These are phyloP conservation scores for Pollenia griseotomentosa DNA, from an alignment of 2,888 invertebrate species.

Conservation along the genomic window DNA sequence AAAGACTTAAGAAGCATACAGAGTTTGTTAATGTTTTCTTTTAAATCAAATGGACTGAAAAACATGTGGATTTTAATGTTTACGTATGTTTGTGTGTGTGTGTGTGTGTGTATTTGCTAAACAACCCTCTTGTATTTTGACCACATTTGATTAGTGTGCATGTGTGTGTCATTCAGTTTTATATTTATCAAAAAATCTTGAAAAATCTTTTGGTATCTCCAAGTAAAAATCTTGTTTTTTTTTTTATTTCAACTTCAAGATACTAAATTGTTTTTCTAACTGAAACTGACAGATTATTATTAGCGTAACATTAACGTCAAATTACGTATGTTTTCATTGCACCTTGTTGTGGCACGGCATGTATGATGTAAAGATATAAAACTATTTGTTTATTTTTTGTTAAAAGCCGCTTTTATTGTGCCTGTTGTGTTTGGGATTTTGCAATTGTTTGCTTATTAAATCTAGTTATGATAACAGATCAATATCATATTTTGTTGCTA, in stretches of 20 bases:
- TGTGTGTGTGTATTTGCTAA: conserved; percentile 15
- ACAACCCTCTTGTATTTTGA: conserved; percentile 36
- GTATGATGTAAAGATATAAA: not conserved
- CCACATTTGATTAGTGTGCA: conserved; percentile 42
- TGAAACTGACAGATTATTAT: conserved; percentile 82
- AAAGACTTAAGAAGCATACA: conserved; percentile 66
- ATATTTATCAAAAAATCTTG: conserved; percentile 27
- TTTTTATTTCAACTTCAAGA: not conserved
- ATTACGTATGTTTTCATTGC: conserved; percentile 77
- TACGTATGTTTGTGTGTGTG: not conserved
- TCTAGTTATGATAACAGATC: conserved; percentile 3
- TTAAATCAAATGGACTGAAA: not conserved
- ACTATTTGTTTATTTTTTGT: not conserved
- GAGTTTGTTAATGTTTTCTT: conserved; percentile 13
- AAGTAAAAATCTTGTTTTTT: conserved; percentile 18
- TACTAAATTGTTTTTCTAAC: conserved; percentile 72
- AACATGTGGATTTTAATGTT: conserved; percentile 22
- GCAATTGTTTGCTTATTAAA: conserved; percentile 16
- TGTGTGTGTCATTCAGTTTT: conserved; percentile 22
- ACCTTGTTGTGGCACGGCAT: conserved; percentile 34
- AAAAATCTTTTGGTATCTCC: not conserved
- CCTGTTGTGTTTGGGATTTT: not conserved
- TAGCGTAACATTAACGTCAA: conserved; percentile 82
- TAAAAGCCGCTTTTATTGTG: not conserved
- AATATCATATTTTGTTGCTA: not conserved